phyloP scores from a whole-genome alignment of 2,797 vertebrate species.

The Pogonophryne albipinna region DNA sequence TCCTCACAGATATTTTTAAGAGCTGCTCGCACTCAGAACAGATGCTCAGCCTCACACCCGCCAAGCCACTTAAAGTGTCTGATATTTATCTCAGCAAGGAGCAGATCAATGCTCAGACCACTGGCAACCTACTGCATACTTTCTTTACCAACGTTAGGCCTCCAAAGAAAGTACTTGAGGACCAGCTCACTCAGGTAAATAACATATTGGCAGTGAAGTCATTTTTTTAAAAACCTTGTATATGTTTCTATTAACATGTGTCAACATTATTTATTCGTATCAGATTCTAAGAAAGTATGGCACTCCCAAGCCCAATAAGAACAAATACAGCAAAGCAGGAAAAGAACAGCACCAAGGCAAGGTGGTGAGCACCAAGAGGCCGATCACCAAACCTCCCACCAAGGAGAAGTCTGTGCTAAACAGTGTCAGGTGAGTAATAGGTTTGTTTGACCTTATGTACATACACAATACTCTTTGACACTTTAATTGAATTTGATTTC shows the following conservation, averaged over 20 bases:
- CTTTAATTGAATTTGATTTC: not conserved
- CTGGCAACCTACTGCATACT: slow-evolving; percentile 94
- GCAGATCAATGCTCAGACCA: slow-evolving; percentile 96
- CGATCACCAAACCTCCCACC: slow-evolving; percentile 92
- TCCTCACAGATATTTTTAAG: slow-evolving; percentile 97
- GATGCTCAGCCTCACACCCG: slow-evolving; percentile 93
- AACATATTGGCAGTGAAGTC: not conserved
- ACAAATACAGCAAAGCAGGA: slow-evolving; percentile 95
- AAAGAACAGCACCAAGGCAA: slow-evolving; percentile 98
- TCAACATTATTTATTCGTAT: slow-evolving; percentile 20
- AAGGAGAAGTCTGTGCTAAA: slow-evolving; percentile 96
- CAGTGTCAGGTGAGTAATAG: slow-evolving; percentile 90
- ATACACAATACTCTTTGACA: slow-evolving; percentile 3
- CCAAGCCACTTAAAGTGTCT: slow-evolving; percentile 93
- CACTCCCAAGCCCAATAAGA: slow-evolving; percentile 94
- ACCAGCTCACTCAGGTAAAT: slow-evolving; percentile 96
- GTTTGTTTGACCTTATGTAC: not conserved
- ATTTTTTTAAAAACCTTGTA: no score
- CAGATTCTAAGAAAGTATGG: slow-evolving; percentile 98
- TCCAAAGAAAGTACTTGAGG: slow-evolving; percentile 96
- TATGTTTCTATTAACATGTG: no score
- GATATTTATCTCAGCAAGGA: slow-evolving; percentile 99
- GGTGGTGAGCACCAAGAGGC: slow-evolving; percentile 97
- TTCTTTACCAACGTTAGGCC: slow-evolving; percentile 98
- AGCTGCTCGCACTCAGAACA: slow-evolving; percentile 96